phyloP scores from a whole-genome alignment of 2,797 vertebrate species.

The Peromyscus attwateri region DNA sequence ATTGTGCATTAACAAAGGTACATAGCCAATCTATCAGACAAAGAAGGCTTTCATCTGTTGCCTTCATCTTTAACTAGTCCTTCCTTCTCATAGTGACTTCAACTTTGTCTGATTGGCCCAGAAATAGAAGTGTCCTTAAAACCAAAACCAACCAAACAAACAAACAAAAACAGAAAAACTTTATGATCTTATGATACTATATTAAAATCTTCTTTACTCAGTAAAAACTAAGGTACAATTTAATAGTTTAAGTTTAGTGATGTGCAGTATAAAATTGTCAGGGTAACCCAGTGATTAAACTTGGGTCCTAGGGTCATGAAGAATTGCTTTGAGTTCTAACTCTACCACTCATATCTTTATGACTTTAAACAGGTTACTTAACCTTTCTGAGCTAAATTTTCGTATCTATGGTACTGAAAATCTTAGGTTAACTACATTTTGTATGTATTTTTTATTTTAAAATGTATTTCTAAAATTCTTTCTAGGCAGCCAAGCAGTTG shows the following conservation, averaged over 20 bases:
- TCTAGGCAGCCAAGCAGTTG: background rate
- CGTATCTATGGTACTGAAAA: background rate
- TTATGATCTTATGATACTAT: constrained; percentile 1
- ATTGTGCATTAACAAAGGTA: constrained; percentile 19
- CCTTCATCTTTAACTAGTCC: background rate
- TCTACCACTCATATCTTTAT: constrained; percentile 26
- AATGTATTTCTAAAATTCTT: background rate
- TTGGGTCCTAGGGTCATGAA: background rate
- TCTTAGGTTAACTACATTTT: constrained; percentile 12
- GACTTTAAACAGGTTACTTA: constrained; percentile 27
- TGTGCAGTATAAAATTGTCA: background rate
- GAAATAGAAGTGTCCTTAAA: constrained; percentile 37
- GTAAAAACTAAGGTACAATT: background rate
- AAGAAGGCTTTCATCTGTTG: constrained; percentile 26
- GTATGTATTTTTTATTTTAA: background rate
- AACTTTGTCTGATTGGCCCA: constrained; percentile 34
- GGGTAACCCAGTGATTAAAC: background rate
- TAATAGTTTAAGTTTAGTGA: constrained; percentile 12
- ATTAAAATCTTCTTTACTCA: constrained; percentile 26
- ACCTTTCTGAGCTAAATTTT: constrained; percentile 47
- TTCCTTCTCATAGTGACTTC: background rate
- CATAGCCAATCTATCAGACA: background rate
- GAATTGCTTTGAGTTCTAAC: constrained; percentile 17
- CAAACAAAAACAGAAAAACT: background rate
- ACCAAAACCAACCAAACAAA: background rate